These are phyloP conservation scores for Actinia tenebrosa DNA, from an alignment of 64 coral and sea anemone genomes.

Conservation along the genomic window DNA sequence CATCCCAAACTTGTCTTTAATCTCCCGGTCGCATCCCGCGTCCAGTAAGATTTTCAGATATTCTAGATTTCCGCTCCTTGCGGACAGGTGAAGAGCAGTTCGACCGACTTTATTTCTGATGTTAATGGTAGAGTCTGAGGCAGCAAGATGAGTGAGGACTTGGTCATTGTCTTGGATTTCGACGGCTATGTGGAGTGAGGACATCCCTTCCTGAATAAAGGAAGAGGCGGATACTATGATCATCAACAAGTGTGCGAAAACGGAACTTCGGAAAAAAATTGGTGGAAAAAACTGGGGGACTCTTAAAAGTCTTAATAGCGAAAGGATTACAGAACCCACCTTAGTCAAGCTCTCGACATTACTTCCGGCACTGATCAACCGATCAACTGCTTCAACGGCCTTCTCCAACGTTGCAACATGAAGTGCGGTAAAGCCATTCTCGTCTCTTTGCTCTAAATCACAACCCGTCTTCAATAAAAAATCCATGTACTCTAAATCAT, in stretches of 20 bases:
- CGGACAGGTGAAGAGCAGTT: conserved; percentile 47
- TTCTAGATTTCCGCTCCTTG: conserved; percentile 24
- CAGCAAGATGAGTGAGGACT: not conserved
- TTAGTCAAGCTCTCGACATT: conserved; percentile 27
- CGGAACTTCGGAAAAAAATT: not conserved
- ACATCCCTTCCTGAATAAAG: conserved; percentile 52
- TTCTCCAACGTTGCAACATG: conserved; percentile 46
- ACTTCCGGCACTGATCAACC: conserved; percentile 31
- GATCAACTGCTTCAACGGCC: conserved; percentile 8
- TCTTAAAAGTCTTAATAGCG: not conserved
- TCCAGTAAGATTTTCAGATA: conserved; percentile 35
- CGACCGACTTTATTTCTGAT: conserved; percentile 50
- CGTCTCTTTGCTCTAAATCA: conserved; percentile 34
- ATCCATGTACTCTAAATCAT: conserved; percentile 24
- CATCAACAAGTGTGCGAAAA: not conserved
- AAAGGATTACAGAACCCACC: not conserved
- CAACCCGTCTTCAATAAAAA: not conserved
- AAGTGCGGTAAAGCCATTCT: conserved; percentile 52
- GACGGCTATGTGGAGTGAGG: conserved; percentile 34
- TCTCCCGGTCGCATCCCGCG: conserved; percentile 30
- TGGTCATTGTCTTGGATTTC: not conserved
- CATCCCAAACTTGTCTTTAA: conserved; percentile 52
- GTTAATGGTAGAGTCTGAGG: not conserved
- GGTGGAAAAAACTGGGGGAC: too few relatives aligned
- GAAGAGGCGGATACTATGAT: not conserved